phyloP scores from a whole-genome alignment of 2,113 vertebrate genomes.

The Steatornis caripensis region DNA sequence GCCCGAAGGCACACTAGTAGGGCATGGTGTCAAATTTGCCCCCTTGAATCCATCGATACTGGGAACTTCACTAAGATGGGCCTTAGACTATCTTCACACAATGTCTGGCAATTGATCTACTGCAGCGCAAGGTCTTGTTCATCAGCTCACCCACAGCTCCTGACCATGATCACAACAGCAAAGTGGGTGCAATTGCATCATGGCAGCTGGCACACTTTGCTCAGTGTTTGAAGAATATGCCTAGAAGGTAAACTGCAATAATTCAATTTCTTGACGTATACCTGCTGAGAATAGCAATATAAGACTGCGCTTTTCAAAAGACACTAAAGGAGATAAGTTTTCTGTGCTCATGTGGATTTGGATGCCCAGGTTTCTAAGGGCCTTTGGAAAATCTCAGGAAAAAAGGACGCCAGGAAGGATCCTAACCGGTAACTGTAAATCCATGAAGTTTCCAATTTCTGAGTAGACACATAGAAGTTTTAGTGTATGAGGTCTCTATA shows the following conservation, averaged over 20 bases:
- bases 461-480: not conserved
- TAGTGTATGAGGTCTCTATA: not conserved
- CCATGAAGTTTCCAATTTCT: not conserved
- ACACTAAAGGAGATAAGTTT: not conserved
- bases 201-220: not conserved
- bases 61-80: not conserved
- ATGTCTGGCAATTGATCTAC: not conserved
- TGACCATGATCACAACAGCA: not conserved
- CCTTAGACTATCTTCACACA: not conserved
- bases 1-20: not conserved
- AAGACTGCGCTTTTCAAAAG: not conserved
- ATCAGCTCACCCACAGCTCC: not conserved
- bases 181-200: not conserved
- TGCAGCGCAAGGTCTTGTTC: not conserved
- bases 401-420: not conserved
- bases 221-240: fast-evolving
- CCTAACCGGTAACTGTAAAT: not conserved
- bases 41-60: not conserved
- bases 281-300: not conserved
- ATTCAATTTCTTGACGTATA: not conserved
- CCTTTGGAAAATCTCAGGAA: not conserved
- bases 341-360: not conserved
- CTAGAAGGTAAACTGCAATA: not conserved
- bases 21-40: not conserved
- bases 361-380: not conserved